These are phyloP conservation scores for Sinocyclocheilus maitianheensis DNA, from an alignment of 2,113 vertebrate species.

Conservation along the genomic window DNA sequence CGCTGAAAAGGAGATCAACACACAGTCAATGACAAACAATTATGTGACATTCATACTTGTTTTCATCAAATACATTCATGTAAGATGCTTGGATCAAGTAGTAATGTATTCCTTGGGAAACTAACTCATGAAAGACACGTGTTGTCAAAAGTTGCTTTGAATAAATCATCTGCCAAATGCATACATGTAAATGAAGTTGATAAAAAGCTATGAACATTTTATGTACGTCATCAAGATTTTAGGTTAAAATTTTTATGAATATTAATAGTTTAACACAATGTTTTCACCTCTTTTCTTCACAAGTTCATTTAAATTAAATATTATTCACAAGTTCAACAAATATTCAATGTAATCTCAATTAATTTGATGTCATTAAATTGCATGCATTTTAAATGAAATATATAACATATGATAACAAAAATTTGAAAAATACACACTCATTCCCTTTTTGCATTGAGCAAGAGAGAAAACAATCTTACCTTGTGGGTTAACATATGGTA, in stretches of 20 bases:
- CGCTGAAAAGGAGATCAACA: constrained; percentile 70
- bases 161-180: no score
- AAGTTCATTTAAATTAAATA: background rate
- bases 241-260: no score
- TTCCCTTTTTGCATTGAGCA: background rate
- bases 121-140: no score
- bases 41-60: background rate
- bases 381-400: background rate
- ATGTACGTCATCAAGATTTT: background rate
- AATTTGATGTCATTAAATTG: background rate
- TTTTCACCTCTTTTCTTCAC: background rate
- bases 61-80: background rate
- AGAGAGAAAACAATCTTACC: constrained; percentile 73
- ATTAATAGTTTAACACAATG: background rate
- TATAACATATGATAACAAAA: background rate
- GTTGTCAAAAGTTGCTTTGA: no score
- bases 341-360: no score
- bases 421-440: background rate
- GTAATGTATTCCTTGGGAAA: no score
- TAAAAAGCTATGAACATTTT: no score
- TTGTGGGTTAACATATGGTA: constrained; percentile 81
- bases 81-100: background rate
- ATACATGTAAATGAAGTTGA: no score
- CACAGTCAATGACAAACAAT: background rate
- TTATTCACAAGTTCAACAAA: background rate